Evolutionary conservation across 2,888 invertebrate genomes (phyloP).

Genomic region (Tetragonisca angustula): DNA sequence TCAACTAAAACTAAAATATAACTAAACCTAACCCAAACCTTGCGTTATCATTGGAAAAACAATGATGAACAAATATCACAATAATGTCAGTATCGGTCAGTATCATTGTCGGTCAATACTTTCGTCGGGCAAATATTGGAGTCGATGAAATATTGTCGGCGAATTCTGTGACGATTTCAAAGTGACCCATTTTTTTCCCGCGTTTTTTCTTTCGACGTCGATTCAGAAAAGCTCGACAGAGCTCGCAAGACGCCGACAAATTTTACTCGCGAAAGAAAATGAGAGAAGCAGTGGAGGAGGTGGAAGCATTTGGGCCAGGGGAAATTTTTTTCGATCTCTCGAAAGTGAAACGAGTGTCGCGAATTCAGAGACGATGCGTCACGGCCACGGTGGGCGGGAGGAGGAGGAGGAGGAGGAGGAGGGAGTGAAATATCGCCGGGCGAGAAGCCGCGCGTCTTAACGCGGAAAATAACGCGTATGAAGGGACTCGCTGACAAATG

Average conservation of each 20-base stretch:
- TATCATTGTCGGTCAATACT: too few species aligned
- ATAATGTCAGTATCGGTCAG: too few species aligned
- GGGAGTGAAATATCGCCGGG: constrained; percentile 52
- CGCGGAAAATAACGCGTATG: constrained; percentile 68
- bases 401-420: not conserved
- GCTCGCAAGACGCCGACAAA: not conserved
- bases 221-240: too few species aligned
- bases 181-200: too few species aligned
- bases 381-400: not conserved
- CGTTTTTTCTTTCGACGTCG: too few species aligned
- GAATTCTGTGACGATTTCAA: too few species aligned
- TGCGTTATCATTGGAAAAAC: too few species aligned
- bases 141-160: too few species aligned
- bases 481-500: constrained; percentile 71
- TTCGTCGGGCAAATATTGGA: too few species aligned
- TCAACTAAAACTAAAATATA: too few species aligned
- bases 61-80: too few species aligned
- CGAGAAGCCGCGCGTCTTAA: constrained; percentile 57
- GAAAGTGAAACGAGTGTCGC: not conserved
- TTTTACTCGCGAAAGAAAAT: not conserved
- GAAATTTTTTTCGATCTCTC: not conserved
- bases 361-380: constrained; percentile 45
- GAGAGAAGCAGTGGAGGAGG: not conserved
- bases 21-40: too few species aligned
- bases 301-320: not conserved